phyloP scores from a whole-genome alignment of 2,113 vertebrate species.

The Phocoena sinus region DNA sequence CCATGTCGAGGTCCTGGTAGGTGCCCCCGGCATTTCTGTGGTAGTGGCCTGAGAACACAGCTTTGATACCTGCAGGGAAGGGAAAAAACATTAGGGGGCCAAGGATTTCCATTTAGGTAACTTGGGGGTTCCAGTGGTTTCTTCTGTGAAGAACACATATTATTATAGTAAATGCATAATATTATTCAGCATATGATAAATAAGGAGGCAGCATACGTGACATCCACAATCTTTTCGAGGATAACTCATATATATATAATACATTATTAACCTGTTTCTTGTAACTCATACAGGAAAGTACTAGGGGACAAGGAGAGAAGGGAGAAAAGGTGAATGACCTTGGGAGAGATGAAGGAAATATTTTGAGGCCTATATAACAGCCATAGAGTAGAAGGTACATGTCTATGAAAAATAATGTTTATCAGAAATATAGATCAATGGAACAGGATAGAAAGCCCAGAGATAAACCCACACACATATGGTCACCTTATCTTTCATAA shows the following conservation, averaged over 20 bases:
- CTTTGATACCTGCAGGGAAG: constrained; percentile 86
- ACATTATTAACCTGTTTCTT: background rate
- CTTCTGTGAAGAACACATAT: background rate
- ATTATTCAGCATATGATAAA: background rate
- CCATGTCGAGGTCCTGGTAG: constrained; percentile 90
- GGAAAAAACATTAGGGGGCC: background rate
- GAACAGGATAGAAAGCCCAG: too few relatives aligned
- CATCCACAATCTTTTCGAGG: background rate
- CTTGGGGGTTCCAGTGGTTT: background rate
- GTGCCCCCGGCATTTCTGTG: constrained; percentile 92
- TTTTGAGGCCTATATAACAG: background rate
- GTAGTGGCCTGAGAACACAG: constrained; percentile 96
- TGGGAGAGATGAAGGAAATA: background rate
- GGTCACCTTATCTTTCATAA: too few relatives aligned
- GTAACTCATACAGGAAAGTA: background rate
- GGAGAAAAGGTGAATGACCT: background rate
- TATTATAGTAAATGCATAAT: background rate
- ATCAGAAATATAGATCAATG: too few relatives aligned
- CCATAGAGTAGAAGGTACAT: background rate
- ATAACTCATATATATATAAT: background rate
- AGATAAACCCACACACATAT: too few relatives aligned
- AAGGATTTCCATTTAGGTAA: background rate
- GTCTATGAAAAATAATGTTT: background rate
- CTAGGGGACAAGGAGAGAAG: background rate
- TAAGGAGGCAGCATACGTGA: background rate